A percentile compares a stretch with the other conserved stretches of the same genome.
Conservation (phyloP, 2,797 vertebrate species). For the Pseudotriccus pelzelni region DNA sequence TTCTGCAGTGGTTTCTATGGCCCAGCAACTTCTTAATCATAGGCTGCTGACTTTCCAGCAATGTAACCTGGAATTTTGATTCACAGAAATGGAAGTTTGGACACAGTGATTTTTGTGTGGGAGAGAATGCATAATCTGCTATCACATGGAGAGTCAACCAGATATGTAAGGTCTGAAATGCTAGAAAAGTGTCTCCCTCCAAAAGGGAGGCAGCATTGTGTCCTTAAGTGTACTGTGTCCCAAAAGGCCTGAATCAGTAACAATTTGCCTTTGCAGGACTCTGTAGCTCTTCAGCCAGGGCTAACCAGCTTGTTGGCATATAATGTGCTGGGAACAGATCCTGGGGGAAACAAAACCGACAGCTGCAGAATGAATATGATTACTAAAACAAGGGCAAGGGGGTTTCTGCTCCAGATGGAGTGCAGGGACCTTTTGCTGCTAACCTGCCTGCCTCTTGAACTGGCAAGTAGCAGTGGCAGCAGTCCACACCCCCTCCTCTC, state of each 20-base stretch:
- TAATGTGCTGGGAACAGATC: neutral
- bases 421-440: neutral
- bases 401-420: neutral
- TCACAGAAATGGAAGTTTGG: neutral
- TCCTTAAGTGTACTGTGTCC: neutral
- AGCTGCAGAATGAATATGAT: neutral
- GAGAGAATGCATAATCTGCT: neutral
- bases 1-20: neutral
- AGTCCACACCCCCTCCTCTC: neutral
- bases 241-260: neutral
- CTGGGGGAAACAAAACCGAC: neutral
- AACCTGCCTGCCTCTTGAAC: neutral
- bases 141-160: neutral
- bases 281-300: neutral
- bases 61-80: neutral
- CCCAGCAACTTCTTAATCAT: neutral
- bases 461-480: neutral
- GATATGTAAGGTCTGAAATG: neutral
- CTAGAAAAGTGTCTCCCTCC: neutral
- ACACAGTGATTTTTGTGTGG: neutral
- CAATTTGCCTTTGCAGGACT: neutral
- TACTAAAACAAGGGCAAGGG: neutral
- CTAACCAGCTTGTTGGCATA: neutral
- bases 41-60: neutral
- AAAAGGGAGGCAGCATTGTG: neutral